Base-by-base conservation (phyloP, 2,888 invertebrate genomes). In the Unio delphinus region DNA sequence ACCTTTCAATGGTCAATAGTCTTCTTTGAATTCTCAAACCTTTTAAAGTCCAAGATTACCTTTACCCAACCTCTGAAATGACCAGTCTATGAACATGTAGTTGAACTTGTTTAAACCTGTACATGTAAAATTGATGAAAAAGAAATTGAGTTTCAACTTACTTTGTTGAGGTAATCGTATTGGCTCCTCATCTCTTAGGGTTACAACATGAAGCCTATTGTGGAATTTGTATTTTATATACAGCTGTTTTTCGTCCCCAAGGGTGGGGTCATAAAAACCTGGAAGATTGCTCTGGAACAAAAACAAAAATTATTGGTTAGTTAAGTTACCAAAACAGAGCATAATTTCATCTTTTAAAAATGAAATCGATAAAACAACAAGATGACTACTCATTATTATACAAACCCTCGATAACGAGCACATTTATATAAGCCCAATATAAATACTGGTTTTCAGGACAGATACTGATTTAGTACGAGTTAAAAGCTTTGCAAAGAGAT, bases 221-320 rank as follows among this genome's bases (percentile, higher is more conserved):
- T 94, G 94, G 91, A 94, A 97, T 87, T 93, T 93, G 91, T 99
- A 99, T 84, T 95, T 94, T 78, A 99, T 93, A 67, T 94, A 93
- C 34, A 99, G 91, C 84, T 93, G 93, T 90, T 99, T 99, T 55
- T 95, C 94, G 83, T 98, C 97, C 0, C 97, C 97, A 15, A 91
- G 86, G 80, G 96, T 96, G 0, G 98, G 97, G 90, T 99, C 99
- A 90, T 95, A 99, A 91, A 99, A 99, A 55, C 99, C 99, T 18
- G 98, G 96, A 76, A 99, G 91, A 88, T 97, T 96, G 88, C 95
- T 94, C 98, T 98, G 91, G 45, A 93, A 92, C 78, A 73, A 82
- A 74, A 72, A 64, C 79, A 75, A 64, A 55, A 30, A 45, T 56
- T 34, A 61, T 62, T 23, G 28, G 20, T 58, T 18, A 3, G 20